phyloP scores from a whole-genome alignment of 92 coral and sea anemone genomes.

The Palythoa grandiflora region DNA sequence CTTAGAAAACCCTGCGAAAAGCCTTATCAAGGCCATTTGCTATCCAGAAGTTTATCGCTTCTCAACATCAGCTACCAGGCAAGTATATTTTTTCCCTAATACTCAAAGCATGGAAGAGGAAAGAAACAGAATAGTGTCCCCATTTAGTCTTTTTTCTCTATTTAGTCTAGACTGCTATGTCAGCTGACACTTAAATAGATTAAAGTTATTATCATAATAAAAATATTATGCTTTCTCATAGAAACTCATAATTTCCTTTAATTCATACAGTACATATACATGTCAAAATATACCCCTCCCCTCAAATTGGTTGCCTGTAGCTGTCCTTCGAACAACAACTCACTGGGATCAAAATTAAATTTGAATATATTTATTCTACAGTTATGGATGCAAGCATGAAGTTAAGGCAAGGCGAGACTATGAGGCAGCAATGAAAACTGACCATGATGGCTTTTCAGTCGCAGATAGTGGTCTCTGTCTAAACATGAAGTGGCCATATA shows the following conservation, averaged over 20 bases:
- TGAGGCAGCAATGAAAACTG: background rate
- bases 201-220: background rate
- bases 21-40: slow-evolving; percentile 43
- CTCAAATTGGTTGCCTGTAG: background rate
- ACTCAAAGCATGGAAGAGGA: background rate
- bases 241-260: background rate
- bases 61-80: slow-evolving; percentile 56
- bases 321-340: background rate
- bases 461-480: slow-evolving; percentile 47
- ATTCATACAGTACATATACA: background rate
- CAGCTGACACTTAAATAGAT: slow-evolving; percentile 1
- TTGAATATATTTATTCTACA: slow-evolving; percentile 18
- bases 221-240: background rate
- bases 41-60: slow-evolving; percentile 52
- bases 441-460: slow-evolving; percentile 30
- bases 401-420: slow-evolving; percentile 41
- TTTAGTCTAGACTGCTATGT: slow-evolving; percentile 10
- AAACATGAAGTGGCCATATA: slow-evolving; percentile 42
- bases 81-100: slow-evolving; percentile 2
- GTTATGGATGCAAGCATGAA: slow-evolving; percentile 67
- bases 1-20: slow-evolving; percentile 36
- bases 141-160: background rate
- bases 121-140: slow-evolving; percentile 1
- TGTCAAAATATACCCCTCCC: background rate
- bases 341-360: background rate